Evolutionary conservation across 1,140 invertebrate species (phyloP).

Genomic region (Drosophila tani): DNA sequence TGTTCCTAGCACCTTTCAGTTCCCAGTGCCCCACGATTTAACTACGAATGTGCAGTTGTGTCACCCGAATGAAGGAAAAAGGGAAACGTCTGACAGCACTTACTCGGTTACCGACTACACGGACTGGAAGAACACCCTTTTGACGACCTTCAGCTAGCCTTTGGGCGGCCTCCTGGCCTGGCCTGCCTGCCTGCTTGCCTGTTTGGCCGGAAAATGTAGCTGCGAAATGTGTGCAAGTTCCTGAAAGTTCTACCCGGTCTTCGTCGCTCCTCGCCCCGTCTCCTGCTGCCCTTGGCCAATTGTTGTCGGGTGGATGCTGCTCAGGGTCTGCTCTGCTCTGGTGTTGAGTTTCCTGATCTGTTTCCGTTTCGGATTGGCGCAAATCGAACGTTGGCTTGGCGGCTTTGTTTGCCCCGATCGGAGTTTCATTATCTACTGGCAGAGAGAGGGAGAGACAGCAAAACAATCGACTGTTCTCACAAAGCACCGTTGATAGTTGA

Average conservation of each 20-base stretch:
- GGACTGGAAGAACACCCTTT: slow-evolving; percentile 6
- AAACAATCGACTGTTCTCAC: slow-evolving; percentile 24
- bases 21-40: slow-evolving; percentile 1
- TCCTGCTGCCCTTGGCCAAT: too few species aligned
- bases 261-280: neutral
- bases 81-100: neutral
- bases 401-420: slow-evolving; percentile 35
- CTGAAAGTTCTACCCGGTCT: slow-evolving; percentile 13
- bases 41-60: slow-evolving; percentile 9
- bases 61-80: neutral
- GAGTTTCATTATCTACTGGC: slow-evolving; percentile 31
- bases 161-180: slow-evolving; percentile 2
- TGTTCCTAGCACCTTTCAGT: neutral
- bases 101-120: neutral
- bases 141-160: neutral
- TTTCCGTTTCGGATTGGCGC: neutral
- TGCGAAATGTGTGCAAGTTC: neutral
- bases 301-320: neutral
- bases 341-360: neutral
- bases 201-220: neutral
- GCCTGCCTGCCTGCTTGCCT: slow-evolving; percentile 2
- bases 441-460: neutral
- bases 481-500: slow-evolving; percentile 31
- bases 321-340: neutral
- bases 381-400: slow-evolving; percentile 17